Conservation (phyloP, 2,113 vertebrate genomes). For the Dicrurus megarhynchus region DNA sequence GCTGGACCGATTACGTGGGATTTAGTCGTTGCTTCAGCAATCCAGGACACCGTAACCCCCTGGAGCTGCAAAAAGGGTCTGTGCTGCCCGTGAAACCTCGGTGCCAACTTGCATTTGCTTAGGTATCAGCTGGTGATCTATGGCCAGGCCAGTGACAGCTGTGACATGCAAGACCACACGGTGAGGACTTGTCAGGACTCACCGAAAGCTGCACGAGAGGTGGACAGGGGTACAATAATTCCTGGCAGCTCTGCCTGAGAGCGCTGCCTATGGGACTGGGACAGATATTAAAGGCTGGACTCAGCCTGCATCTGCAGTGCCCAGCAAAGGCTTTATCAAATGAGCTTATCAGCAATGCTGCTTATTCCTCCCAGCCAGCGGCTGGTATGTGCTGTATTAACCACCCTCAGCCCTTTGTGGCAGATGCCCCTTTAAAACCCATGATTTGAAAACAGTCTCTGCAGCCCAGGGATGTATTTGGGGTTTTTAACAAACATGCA, state of each 20-base stretch:
- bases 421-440: background rate
- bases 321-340: slow-evolving; percentile 28
- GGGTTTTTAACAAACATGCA: background rate
- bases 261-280: background rate
- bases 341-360: background rate
- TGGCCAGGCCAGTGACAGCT: background rate
- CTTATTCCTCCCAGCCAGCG: background rate
- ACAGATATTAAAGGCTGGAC: background rate
- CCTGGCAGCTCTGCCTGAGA: background rate
- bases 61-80: background rate
- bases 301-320: background rate
- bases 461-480: background rate
- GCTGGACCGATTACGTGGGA: fast-evolving
- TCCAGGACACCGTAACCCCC: background rate
- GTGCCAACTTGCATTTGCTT: background rate
- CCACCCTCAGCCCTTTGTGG: background rate
- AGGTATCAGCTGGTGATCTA: background rate
- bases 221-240: background rate
- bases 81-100: background rate
- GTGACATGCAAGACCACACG: background rate
- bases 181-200: background rate
- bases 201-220: background rate
- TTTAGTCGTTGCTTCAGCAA: background rate
- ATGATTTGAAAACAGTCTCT: background rate
- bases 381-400: background rate